phyloP scores from a whole-genome alignment of 2,113 vertebrate genomes.

The Ursus arctos region DNA sequence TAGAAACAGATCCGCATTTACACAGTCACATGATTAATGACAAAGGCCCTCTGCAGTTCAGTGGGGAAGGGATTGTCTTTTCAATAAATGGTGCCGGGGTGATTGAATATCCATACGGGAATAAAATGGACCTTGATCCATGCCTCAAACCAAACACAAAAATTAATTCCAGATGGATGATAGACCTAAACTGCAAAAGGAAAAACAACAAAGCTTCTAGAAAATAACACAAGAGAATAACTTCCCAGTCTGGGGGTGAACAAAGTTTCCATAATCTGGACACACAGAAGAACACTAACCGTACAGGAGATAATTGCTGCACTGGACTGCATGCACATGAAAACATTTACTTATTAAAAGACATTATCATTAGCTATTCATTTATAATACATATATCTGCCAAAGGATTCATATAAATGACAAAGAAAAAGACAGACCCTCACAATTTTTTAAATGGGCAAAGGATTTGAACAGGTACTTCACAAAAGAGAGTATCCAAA shows the following conservation, averaged over 20 bases:
- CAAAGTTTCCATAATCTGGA: neutral
- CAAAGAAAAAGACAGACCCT: neutral
- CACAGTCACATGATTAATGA: constrained; percentile 10
- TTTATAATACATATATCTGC: neutral
- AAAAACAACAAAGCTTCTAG: constrained; percentile 56
- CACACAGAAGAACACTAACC: neutral
- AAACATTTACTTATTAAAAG: neutral
- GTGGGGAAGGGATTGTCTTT: constrained; percentile 10
- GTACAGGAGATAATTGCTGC: neutral
- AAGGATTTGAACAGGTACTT: neutral
- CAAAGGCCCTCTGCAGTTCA: neutral
- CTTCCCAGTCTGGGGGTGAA: neutral
- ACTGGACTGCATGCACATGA: neutral
- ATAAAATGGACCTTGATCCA: constrained; percentile 64
- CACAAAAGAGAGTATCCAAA: neutral
- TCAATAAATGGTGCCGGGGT: constrained; percentile 28
- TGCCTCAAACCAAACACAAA: constrained; percentile 62
- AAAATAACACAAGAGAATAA: constrained; percentile 49
- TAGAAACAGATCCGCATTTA: neutral
- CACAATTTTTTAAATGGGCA: neutral
- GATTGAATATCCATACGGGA: constrained; percentile 62
- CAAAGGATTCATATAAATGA: neutral
- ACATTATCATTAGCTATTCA: neutral
- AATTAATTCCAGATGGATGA: constrained; percentile 71
- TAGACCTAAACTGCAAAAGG: constrained; percentile 38